phyloP scores from a whole-genome alignment of 1,140 invertebrate species.

The Monochamus saltuarius region DNA sequence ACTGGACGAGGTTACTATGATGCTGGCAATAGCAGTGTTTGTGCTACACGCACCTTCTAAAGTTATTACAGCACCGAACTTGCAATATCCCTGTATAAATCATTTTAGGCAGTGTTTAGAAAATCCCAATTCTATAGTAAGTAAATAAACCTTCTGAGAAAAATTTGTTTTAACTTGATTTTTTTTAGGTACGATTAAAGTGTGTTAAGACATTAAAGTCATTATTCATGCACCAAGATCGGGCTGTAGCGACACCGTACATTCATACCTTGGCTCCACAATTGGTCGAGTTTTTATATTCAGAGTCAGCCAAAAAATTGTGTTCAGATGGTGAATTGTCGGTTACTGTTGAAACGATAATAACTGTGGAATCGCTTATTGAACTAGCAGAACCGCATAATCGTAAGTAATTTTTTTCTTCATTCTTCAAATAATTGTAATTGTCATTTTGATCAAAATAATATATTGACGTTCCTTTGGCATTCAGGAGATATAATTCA shows the following conservation, averaged over 20 bases:
- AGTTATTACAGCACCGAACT: conserved; percentile 72
- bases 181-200: conserved; percentile 69
- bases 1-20: conserved; percentile 80
- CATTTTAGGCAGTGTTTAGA: conserved; percentile 87
- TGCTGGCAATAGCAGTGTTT: conserved; percentile 85
- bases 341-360: conserved; percentile 68
- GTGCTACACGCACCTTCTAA: conserved; percentile 77
- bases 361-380: conserved; percentile 72
- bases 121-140: conserved; percentile 70
- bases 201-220: conserved; percentile 76
- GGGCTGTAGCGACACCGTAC: conserved; percentile 70
- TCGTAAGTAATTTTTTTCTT: conserved; percentile 61
- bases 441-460: conserved; percentile 11
- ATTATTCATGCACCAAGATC: conserved; percentile 72
- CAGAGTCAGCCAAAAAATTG: conserved; percentile 60
- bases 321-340: conserved; percentile 62
- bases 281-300: conserved; percentile 70
- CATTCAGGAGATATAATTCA: conserved; percentile 40
- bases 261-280: conserved; percentile 79
- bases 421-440: no score
- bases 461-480: conserved; percentile 12
- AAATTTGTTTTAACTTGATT: conserved; percentile 22
- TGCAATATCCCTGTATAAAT: conserved; percentile 92
- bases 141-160: conserved; percentile 26
- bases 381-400: conserved; percentile 73